A percentile compares a stretch with the other conserved stretches of the same genome.
phyloP scores from a whole-genome alignment of 53 echinoderm and acorn worm species.

The Antedon mediterranea region DNA sequence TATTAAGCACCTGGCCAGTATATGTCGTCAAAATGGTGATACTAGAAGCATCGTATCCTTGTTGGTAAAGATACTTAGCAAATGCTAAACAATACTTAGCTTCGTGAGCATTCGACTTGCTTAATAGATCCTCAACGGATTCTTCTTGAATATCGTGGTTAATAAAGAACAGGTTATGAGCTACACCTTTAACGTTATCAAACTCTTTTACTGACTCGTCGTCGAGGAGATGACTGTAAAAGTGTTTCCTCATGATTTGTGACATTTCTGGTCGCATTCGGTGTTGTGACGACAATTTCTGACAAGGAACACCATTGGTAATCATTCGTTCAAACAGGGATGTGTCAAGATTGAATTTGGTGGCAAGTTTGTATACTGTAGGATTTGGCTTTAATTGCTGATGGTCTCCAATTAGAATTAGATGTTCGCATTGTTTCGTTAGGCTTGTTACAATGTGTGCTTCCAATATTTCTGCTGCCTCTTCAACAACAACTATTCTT shows the following conservation, averaged over 20 bases:
- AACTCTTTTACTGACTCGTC: conserved; percentile 34
- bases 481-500: conserved; percentile 54
- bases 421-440: conserved; percentile 39
- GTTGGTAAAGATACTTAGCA: conserved; percentile 54
- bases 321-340: conserved; percentile 87
- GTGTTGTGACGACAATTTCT: conserved; percentile 49
- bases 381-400: conserved; percentile 77
- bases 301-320: conserved; percentile 40
- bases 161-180: conserved; percentile 57
- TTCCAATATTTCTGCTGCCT: conserved; percentile 80
- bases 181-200: conserved; percentile 45
- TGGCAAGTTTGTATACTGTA: conserved; percentile 73
- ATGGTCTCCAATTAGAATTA: conserved; percentile 80
- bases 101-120: conserved; percentile 57
- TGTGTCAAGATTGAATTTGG: conserved; percentile 54
- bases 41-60: conserved; percentile 37
- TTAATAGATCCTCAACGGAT: conserved; percentile 37
- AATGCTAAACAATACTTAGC: conserved; percentile 43
- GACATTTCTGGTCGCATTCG: conserved; percentile 94
- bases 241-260: conserved; percentile 39
- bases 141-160: conserved; percentile 46
- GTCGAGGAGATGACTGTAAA: conserved; percentile 59
- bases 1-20: conserved; percentile 30
- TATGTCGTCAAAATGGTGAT: conserved; percentile 81
- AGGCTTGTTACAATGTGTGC: conserved; percentile 56